A percentile compares a stretch with the other conserved stretches of the same genome.
Evolutionary conservation across 2,113 vertebrate species (phyloP).

Genomic region (Nannospalax galili): DNA sequence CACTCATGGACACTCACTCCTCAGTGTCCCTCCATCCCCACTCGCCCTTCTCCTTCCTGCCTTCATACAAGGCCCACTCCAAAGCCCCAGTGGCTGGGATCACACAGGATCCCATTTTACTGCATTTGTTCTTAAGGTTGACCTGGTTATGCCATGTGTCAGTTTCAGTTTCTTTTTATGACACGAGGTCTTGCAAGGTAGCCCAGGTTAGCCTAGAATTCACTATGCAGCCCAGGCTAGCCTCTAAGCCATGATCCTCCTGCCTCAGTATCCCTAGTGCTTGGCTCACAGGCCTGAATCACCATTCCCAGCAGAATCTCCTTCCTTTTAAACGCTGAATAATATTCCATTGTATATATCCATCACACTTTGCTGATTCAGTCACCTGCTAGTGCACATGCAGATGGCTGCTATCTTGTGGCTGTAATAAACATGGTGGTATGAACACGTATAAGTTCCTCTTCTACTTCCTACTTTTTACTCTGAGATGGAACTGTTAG

Average conservation of each 20-base stretch:
- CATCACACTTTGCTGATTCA: not conserved
- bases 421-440: not conserved
- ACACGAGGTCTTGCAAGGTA: not conserved
- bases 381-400: not conserved
- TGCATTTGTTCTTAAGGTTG: not conserved
- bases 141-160: not conserved
- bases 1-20: not conserved
- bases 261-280: not conserved
- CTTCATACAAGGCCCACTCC: too few relatives aligned
- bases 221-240: not conserved
- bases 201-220: not conserved
- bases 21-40: not conserved
- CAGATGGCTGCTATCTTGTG: not conserved
- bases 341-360: not conserved
- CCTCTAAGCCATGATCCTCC: not conserved
- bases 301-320: not conserved
- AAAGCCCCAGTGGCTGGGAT: too few relatives aligned
- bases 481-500: not conserved
- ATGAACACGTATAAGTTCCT: not conserved
- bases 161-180: not conserved
- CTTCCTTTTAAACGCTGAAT: not conserved
- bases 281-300: not conserved
- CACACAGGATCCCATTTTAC: not conserved
- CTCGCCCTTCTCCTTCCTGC: not conserved
- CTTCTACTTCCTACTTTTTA: not conserved